Conservation (phyloP, 1,140 invertebrate species). For the Leptinotarsa texana region DNA sequence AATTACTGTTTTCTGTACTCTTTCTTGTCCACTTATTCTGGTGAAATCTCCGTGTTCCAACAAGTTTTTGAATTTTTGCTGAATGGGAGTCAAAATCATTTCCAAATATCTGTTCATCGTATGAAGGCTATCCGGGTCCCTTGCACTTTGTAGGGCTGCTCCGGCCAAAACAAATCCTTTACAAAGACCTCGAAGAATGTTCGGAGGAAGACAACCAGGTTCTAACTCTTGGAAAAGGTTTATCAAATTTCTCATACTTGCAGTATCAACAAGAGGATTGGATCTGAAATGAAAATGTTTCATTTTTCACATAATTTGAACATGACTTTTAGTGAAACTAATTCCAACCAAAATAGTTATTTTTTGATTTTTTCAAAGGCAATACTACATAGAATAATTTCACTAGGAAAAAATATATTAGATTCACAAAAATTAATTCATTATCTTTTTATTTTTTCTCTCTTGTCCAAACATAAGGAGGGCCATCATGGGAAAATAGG, state of each 20-base stretch:
- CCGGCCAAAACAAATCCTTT: constrained; percentile 61
- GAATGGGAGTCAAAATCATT: constrained; percentile 66
- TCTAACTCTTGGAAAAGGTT: constrained; percentile 50
- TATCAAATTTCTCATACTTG: constrained; percentile 57
- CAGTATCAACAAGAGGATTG: constrained; percentile 53
- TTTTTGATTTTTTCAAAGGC: too few species aligned
- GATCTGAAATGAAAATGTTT: constrained; percentile 50
- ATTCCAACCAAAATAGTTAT: too few species aligned
- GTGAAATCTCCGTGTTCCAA: constrained; percentile 63
- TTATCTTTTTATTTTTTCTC: too few species aligned
- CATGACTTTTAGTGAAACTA: too few species aligned
- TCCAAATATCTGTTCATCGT: constrained; percentile 57
- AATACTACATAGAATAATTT: too few species aligned
- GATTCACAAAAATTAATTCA: too few species aligned
- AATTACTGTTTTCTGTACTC: constrained; percentile 64
- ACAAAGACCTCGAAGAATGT: constrained; percentile 60
- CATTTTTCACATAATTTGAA: background rate
- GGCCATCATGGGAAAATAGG: too few species aligned
- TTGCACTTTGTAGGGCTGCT: constrained; percentile 50
- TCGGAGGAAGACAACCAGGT: constrained; percentile 56
- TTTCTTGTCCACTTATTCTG: constrained; percentile 63
- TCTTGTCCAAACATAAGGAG: too few species aligned
- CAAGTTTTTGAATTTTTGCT: constrained; percentile 63
- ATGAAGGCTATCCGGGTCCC: constrained; percentile 16
- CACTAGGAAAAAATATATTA: too few species aligned